Evolutionary conservation across 2,888 invertebrate species (phyloP).

Genomic region (Sycophila texana): DNA sequence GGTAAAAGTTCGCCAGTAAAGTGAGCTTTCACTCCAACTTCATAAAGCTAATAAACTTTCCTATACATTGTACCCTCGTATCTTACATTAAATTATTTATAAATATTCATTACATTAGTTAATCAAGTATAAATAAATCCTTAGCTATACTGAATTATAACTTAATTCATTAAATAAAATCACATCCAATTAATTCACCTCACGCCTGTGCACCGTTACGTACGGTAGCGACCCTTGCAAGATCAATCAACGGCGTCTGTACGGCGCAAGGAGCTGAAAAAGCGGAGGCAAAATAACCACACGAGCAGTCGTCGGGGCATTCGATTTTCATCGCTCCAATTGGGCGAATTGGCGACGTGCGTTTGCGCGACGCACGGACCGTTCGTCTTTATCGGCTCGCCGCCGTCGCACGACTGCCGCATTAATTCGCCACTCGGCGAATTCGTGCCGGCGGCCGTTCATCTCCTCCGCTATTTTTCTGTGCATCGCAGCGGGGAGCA

Average conservation of each 20-base stretch:
- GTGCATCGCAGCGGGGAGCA: background rate
- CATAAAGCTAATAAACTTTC: too few species aligned
- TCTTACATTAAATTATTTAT: too few species aligned
- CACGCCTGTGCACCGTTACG: background rate
- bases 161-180: too few species aligned
- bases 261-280: background rate
- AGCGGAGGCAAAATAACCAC: background rate
- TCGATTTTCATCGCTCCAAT: slow-evolving; percentile 48
- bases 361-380: slow-evolving; percentile 17
- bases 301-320: slow-evolving; percentile 11
- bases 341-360: slow-evolving; percentile 29
- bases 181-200: too few species aligned
- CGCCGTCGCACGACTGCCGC: slow-evolving; percentile 4
- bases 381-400: slow-evolving; percentile 22
- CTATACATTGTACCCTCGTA: too few species aligned
- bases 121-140: too few species aligned
- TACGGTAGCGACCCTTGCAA: too few species aligned
- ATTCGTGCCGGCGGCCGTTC: background rate
- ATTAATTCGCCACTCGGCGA: slow-evolving; percentile 23
- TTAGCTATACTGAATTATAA: too few species aligned
- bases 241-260: too few species aligned
- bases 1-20: slow-evolving; percentile 28
- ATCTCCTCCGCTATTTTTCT: background rate
- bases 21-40: background rate
- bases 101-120: too few species aligned